Percentiles rank a stretch among this genome's conserved stretches.
phyloP scores from a whole-genome alignment of 2,113 vertebrate genomes.

The Cyphomyrus plagiostoma region DNA sequence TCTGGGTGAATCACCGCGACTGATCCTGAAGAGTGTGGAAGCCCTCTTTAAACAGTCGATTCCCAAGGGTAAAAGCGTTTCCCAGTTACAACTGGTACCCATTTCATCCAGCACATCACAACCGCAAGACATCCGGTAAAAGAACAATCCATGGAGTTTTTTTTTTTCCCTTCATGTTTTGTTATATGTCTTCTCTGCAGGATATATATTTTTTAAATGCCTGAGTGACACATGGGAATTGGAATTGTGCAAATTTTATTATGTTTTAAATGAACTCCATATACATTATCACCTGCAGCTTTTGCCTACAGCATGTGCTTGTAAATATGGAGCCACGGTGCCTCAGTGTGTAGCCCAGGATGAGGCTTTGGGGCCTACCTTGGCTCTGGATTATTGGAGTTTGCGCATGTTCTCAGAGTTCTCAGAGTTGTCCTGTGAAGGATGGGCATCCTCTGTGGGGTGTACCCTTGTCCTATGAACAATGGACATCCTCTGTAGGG shows the following conservation, averaged over 20 bases:
- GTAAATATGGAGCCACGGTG: background rate
- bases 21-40: background rate
- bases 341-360: background rate
- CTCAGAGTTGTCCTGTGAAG: no score
- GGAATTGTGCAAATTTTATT: background rate
- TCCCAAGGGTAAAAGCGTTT: background rate
- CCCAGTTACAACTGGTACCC: background rate
- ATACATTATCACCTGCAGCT: background rate
- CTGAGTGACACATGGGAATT: background rate
- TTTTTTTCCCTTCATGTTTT: background rate
- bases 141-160: background rate
- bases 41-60: background rate
- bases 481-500: background rate
- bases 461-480: background rate
- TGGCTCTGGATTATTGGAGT: background rate
- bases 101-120: background rate
- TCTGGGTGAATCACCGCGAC: background rate
- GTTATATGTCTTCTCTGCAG: background rate
- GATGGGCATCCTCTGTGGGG: background rate
- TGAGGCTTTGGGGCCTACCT: background rate
- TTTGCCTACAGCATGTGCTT: background rate
- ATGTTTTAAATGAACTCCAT: background rate
- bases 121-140: background rate
- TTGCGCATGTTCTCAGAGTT: background rate
- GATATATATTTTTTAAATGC: background rate